These are phyloP conservation scores for Drosophila pachea DNA, from an alignment of 1,140 invertebrate genomes.

Conservation along the genomic window DNA sequence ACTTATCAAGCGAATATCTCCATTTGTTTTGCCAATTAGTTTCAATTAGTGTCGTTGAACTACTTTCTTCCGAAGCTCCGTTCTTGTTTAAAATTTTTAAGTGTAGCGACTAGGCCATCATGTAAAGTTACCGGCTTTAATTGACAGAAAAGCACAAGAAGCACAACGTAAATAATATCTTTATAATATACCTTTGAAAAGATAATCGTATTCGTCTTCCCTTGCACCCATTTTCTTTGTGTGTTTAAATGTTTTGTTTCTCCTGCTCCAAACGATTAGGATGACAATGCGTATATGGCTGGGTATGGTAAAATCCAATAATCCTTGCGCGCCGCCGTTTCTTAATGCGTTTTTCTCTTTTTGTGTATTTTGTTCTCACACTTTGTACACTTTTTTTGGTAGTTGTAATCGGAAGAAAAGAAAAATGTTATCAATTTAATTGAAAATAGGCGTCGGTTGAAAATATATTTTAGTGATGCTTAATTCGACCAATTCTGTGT, in stretches of 20 bases:
- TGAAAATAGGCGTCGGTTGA: slow-evolving; percentile 20
- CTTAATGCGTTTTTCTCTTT: slow-evolving; percentile 63
- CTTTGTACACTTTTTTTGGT: slow-evolving; percentile 72
- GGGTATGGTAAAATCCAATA: slow-evolving; percentile 66
- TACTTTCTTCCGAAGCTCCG: slow-evolving; percentile 41
- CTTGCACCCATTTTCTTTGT: slow-evolving; percentile 90
- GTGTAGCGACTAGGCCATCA: slow-evolving; percentile 9
- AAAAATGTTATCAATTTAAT: slow-evolving; percentile 64
- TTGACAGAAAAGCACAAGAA: slow-evolving; percentile 34
- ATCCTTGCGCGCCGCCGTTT: slow-evolving; percentile 68
- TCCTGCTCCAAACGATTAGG: slow-evolving; percentile 45
- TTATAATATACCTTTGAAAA: slow-evolving; percentile 96
- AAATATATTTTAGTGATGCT: neutral
- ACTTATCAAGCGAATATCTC: slow-evolving; percentile 20
- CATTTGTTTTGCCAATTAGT: slow-evolving; percentile 72
- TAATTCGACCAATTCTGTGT: slow-evolving; percentile 18
- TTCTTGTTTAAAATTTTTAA: slow-evolving; percentile 20
- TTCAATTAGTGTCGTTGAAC: slow-evolving; percentile 70
- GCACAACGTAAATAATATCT: slow-evolving; percentile 41
- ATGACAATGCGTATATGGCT: slow-evolving; percentile 20
- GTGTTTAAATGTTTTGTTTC: slow-evolving; percentile 41
- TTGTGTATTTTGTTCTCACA: slow-evolving; percentile 63
- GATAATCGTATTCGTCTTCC: slow-evolving; percentile 99
- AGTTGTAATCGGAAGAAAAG: slow-evolving; percentile 72
- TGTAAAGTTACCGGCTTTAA: slow-evolving; percentile 15